Conservation (phyloP, 1,140 invertebrate species). For the Daktulosphaira vitifoliae region DNA sequence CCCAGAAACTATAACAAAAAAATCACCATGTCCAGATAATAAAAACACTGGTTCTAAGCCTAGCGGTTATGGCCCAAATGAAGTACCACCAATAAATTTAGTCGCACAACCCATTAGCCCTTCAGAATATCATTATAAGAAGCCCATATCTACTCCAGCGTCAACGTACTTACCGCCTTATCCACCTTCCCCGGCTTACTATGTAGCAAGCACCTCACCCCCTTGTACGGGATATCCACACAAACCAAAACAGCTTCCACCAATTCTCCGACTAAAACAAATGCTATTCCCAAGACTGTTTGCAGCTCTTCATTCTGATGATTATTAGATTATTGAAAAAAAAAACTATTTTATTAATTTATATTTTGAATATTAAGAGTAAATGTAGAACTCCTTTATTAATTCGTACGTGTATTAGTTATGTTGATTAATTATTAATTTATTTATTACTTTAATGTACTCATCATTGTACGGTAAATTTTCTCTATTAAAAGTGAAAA, state of each 20-base stretch:
- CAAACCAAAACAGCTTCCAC: not conserved
- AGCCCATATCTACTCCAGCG: not conserved
- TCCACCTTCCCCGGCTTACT: not conserved
- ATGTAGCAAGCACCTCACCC: not conserved
- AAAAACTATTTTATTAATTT: too few species aligned
- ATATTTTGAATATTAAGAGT: too few species aligned
- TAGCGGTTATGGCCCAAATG: not conserved
- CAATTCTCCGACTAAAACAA: conserved; percentile 3
- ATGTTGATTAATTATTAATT: too few species aligned
- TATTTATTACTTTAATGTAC: too few species aligned
- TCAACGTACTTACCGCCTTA: too few species aligned
- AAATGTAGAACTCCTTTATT: too few species aligned
- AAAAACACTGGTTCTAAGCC: not conserved
- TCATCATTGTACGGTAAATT: too few species aligned
- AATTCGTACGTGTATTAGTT: too few species aligned
- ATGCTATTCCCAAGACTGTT: conserved; percentile 18
- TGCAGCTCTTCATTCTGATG: conserved; percentile 18
- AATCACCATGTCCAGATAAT: not conserved
- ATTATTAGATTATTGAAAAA: too few species aligned
- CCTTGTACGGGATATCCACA: not conserved
- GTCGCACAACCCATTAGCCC: conserved; percentile 8
- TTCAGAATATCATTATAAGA: conserved; percentile 7
- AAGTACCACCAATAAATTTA: not conserved
- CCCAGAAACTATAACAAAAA: not conserved
- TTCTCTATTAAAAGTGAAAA: too few species aligned